Percentiles rank a stretch among this genome's conserved stretches.
phyloP scores from a whole-genome alignment of 2,113 vertebrate species.

The Cyanoliseus patagonus region DNA sequence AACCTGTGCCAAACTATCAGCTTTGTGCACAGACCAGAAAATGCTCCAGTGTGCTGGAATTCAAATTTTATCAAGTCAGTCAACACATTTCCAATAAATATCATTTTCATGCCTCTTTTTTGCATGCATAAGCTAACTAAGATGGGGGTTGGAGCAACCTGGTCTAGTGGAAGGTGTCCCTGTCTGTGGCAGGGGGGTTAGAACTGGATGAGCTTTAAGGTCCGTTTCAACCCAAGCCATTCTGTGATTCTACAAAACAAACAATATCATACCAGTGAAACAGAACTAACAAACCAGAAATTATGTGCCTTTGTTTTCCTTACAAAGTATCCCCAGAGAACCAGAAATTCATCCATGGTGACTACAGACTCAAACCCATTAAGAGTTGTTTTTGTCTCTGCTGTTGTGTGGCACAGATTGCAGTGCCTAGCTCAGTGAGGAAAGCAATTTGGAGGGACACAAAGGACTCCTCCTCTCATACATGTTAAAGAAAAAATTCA shows the following conservation, averaged over 20 bases:
- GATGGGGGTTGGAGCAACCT: not conserved
- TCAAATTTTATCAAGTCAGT: constrained; percentile 25
- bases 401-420: not conserved
- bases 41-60: not conserved
- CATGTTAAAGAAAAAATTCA: not conserved
- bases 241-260: not conserved
- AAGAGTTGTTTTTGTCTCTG: not conserved
- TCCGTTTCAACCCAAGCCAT: not conserved
- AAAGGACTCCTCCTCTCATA: not conserved
- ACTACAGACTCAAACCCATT: not conserved
- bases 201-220: not conserved
- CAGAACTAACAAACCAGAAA: not conserved
- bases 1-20: not conserved
- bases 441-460: not conserved
- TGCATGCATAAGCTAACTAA: not conserved
- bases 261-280: not conserved
- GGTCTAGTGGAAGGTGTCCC: not conserved
- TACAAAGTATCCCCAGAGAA: not conserved
- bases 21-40: constrained; percentile 29
- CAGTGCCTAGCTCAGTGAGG: not conserved
- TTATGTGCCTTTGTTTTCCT: not conserved
- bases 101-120: not conserved
- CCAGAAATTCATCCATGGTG: not conserved
- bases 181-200: not conserved
- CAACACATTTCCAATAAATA: not conserved